Base-by-base conservation (phyloP, 1,140 invertebrate genomes). In the Eulimnadia texana region DNA sequence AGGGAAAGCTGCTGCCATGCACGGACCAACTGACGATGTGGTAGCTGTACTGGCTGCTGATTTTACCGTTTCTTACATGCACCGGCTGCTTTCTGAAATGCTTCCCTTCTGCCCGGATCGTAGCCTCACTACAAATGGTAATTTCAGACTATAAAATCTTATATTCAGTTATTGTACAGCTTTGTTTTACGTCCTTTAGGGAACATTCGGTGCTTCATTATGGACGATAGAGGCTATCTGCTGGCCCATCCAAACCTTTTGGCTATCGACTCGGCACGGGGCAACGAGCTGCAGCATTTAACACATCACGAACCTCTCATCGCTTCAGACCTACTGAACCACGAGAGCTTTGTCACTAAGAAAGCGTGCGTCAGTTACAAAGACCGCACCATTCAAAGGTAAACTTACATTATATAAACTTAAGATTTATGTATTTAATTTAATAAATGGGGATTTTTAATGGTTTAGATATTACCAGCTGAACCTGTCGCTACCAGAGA, bases 181-280 rank as follows among this genome's bases (percentile, higher is more conserved):
- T n/a, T n/a, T n/a, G n/a, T n/a, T n/a, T n/a, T n/a, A n/a, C n/a
- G n/a, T n/a, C n/a, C n/a, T 54, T 42, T 16, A 42, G 33, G 58
- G 13, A 62, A 62, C 28, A 76, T 86, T n/a, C 87, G 88, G 68
- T 96, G 92, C 75, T 89, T 95, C 66, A 73, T 96, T 13, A 86
- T 94, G 80, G 90, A 95, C 71, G 86, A 93, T 69, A 80, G 83
- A 65, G 92, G 92, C 0, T 94, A 93, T 72, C 72, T 95, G 33
- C 78, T 95, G 27, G 86, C 86, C 1, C 92, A 95, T 77, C 90
- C 89, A 3, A 82, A 83, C 27, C 72, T 93, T 58, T 75, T 90
- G 67, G 82, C 88, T 68, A 79, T 85, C 0, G 77, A 78, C 65
- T 65, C 54, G 73, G 72, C 58, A 74, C 73, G 78, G 67, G 63